Evolutionary conservation across 2,113 vertebrate genomes (phyloP), one percentile per base, ranked within the genome.

Genomic region (Enhydra lutris): DNA sequence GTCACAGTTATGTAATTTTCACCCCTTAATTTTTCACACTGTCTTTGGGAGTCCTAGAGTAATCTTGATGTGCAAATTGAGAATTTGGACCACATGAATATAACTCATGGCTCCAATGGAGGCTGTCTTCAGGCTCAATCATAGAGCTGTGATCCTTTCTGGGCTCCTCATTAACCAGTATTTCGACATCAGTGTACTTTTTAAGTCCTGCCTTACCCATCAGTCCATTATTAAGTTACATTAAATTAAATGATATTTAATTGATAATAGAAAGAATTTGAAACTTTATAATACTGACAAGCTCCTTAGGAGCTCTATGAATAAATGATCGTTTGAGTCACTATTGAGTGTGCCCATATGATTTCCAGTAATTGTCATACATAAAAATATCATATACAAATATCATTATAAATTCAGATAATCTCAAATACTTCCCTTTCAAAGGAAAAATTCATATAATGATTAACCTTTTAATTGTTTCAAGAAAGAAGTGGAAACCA

Each of bases 61-160:
- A 87, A 95, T 92, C 14, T 80, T 61, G 24, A 92, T 57, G 47
- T 83, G 73, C n/a, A 95, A 83, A 97, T 94, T 92, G 69, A 84
- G 63, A 97, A 45, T 85, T 59, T 92, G 80, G 14, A 89, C n/a
- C 31, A 88, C 87, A 69, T n/a, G 12, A 29, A 81, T 90, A 3
- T 39, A 87, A 71, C 11, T 87, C 80, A 11, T 83, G 74, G 11
- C 29, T 95, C 80, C 59, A 14, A 55, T 14, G 12, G 52, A 74
- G 36, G 21, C 87, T 31, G 67, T 57, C 63, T 50, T 83, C 74
- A 61, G 61, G 31, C 67, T 52, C n/a, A 71, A 36, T 57, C 47
- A 91, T 9, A 84, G 15, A 80, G 31, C 12, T 69, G 9, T 55
- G 39, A 6, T 52, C 9, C 24, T 74, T 36, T 67, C 55, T 85